phyloP scores from a whole-genome alignment of 2,888 invertebrate species.

The Spisula subtruncata region DNA sequence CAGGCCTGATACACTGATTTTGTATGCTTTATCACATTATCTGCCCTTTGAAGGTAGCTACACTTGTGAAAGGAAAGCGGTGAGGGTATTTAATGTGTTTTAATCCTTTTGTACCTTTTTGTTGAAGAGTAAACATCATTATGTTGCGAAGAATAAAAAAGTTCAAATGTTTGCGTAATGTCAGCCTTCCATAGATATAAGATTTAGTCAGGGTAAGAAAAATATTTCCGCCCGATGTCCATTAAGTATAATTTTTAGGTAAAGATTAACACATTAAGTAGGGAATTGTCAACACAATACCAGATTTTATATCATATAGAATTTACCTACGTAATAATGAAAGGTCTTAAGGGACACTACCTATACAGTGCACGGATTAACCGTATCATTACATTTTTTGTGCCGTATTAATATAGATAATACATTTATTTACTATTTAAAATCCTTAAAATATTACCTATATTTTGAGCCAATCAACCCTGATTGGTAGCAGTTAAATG shows the following conservation, averaged over 20 bases:
- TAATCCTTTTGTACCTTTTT: slow-evolving; percentile 29
- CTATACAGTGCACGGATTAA: neutral
- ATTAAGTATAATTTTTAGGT: neutral
- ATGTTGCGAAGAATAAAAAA: slow-evolving; percentile 17
- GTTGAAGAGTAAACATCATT: slow-evolving; percentile 26
- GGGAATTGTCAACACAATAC: neutral
- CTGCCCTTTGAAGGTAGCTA: neutral
- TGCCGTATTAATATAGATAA: no score
- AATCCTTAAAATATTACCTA: no score
- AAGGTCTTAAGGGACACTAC: slow-evolving; percentile 6
- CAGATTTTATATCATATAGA: neutral
- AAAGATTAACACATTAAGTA: neutral
- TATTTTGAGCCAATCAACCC: no score
- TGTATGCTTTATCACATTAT: neutral
- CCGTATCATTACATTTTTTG: neutral
- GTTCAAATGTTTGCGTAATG: slow-evolving; percentile 21
- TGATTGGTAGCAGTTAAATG: no score
- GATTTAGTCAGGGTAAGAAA: neutral
- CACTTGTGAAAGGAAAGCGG: neutral
- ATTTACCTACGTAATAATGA: neutral
- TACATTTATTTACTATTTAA: no score
- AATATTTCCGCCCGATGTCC: neutral
- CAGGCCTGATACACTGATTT: neutral
- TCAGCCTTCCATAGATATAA: neutral
- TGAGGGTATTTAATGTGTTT: neutral